A percentile compares a stretch with the other conserved stretches of the same genome.
phyloP scores from a whole-genome alignment of 2,888 invertebrate species.

The Polymixis lichenea region DNA sequence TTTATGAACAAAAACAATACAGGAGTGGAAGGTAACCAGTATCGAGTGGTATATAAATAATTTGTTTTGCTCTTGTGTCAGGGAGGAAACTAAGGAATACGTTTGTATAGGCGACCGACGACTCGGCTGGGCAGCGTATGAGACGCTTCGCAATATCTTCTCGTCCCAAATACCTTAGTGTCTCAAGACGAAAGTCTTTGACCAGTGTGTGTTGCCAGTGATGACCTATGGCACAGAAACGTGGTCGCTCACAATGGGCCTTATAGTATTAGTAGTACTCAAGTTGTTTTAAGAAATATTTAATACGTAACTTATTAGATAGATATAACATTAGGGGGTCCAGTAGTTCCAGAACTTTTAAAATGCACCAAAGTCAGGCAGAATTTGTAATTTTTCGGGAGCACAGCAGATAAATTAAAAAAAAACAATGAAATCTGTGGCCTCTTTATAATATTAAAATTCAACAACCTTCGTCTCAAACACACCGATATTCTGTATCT shows the following conservation, averaged over 20 bases:
- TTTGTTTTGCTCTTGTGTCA: not conserved
- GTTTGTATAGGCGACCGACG: not conserved
- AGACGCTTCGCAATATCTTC: too few relatives aligned
- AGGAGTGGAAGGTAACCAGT: not conserved
- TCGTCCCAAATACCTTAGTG: too few relatives aligned
- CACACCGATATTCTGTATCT: slow-evolving; percentile 81
- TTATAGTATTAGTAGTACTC: not conserved
- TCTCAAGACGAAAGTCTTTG: too few relatives aligned
- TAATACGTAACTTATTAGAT: not conserved
- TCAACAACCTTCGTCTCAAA: slow-evolving; percentile 64
- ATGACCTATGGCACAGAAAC: too few relatives aligned
- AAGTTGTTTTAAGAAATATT: not conserved
- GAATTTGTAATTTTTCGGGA: not conserved
- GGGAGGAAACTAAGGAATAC: not conserved
- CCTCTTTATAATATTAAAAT: slow-evolving; percentile 21
- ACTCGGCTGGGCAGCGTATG: too few relatives aligned
- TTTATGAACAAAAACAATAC: not conserved
- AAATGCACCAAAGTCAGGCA: not conserved
- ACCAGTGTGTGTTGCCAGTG: too few relatives aligned
- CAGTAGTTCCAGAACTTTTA: not conserved
- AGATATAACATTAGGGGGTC: not conserved
- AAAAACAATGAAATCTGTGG: not conserved
- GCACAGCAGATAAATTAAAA: not conserved
- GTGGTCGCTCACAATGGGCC: too few relatives aligned
- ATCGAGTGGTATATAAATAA: not conserved